phyloP scores from a whole-genome alignment of 2,888 invertebrate species.

The Capitulum mitella region DNA sequence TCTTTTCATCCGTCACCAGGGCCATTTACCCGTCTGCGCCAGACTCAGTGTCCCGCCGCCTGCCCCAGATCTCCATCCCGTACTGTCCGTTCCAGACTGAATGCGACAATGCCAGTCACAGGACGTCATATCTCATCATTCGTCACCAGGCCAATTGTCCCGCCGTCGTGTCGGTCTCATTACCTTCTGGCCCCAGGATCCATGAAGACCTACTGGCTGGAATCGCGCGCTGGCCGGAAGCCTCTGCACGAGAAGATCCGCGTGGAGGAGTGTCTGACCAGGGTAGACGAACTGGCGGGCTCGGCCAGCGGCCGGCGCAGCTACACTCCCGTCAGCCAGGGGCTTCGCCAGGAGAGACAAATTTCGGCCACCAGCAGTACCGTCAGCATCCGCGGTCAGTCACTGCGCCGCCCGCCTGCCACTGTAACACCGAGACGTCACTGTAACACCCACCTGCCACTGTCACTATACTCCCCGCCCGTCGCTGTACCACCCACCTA shows the following conservation, averaged over 20 bases:
- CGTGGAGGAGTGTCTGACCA: neutral
- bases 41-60: too few relatives aligned
- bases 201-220: conserved; percentile 85
- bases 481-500: neutral
- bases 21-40: too few relatives aligned
- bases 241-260: conserved; percentile 28
- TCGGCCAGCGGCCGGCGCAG: neutral
- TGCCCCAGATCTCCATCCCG: too few relatives aligned
- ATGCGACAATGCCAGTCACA: too few relatives aligned
- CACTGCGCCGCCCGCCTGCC: neutral
- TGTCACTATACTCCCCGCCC: neutral
- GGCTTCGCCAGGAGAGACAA: neutral
- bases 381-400: neutral
- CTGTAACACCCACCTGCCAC: too few relatives aligned
- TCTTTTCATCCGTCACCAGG: too few relatives aligned
- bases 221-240: conserved; percentile 31
- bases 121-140: too few relatives aligned
- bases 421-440: too few relatives aligned
- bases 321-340: conserved; percentile 15
- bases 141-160: too few relatives aligned
- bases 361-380: neutral
- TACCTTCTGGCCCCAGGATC: too few relatives aligned
- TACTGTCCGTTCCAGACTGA: too few relatives aligned
- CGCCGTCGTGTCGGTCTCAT: too few relatives aligned
- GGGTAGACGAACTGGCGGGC: neutral